phyloP scores from a whole-genome alignment of 1,140 invertebrate genomes.

The Drosophila rufa region DNA sequence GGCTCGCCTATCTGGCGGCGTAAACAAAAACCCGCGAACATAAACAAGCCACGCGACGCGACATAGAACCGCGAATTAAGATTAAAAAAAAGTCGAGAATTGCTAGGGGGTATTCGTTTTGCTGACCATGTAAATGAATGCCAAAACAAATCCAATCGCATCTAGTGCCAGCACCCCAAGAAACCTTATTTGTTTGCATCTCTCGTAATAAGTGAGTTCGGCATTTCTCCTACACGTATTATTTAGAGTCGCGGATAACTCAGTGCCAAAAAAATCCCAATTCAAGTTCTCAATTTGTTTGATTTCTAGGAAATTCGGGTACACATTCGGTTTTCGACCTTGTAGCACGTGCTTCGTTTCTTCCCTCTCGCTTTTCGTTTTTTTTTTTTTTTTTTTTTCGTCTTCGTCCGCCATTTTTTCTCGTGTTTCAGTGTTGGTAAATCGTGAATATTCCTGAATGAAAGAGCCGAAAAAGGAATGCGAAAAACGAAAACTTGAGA shows the following conservation, averaged over 20 bases:
- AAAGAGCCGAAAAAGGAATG: background rate
- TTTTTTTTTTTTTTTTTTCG: background rate
- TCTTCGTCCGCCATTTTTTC: background rate
- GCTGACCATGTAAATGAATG: background rate
- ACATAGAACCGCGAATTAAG: no score
- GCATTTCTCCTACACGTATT: background rate
- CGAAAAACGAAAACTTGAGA: background rate
- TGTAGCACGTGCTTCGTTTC: background rate
- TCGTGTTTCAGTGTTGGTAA: constrained; percentile 5
- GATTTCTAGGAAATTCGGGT: background rate
- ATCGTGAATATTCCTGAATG: background rate
- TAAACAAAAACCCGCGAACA: background rate
- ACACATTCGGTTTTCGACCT: no score
- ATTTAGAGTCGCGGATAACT: background rate
- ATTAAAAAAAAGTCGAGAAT: background rate
- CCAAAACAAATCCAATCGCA: background rate
- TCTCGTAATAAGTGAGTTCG: background rate
- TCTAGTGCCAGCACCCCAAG: background rate
- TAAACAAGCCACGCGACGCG: background rate
- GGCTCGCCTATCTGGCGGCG: background rate
- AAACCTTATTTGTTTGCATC: background rate
- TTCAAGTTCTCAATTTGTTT: background rate
- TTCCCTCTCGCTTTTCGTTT: no score
- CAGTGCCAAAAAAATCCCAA: background rate
- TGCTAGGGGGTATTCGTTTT: background rate